phyloP scores from a whole-genome alignment of 35 echinoderm and acorn worm species.

The Lytechinus variegatus region DNA sequence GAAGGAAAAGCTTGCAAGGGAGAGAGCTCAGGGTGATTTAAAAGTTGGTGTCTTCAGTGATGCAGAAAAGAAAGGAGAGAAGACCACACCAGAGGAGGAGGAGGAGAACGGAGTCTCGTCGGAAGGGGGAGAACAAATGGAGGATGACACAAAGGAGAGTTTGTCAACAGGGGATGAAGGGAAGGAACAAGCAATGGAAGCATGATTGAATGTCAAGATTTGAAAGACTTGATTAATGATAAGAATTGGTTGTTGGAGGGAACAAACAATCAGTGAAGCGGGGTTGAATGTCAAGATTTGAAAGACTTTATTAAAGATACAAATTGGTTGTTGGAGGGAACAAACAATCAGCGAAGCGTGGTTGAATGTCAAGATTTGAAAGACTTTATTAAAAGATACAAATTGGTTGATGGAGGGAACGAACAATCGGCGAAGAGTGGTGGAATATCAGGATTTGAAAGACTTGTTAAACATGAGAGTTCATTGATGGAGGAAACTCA shows the following conservation, averaged over 20 bases:
- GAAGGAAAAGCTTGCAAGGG: constrained; percentile 21
- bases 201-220: neutral
- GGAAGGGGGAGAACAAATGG: neutral
- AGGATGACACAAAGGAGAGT: constrained; percentile 18
- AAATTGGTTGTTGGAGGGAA: too few relatives aligned
- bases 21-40: constrained; percentile 13
- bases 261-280: neutral
- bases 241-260: neutral
- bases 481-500: too few relatives aligned
- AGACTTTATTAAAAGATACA: too few relatives aligned
- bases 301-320: too few relatives aligned
- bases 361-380: too few relatives aligned
- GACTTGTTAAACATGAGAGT: too few relatives aligned
- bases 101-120: neutral
- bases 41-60: constrained; percentile 37
- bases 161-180: neutral
- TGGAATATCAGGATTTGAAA: too few relatives aligned
- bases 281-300: too few relatives aligned
- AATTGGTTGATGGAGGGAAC: too few relatives aligned
- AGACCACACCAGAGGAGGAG: neutral
- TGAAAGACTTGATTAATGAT: too few relatives aligned
- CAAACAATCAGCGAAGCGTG: too few relatives aligned
- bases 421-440: too few relatives aligned
- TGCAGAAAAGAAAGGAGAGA: neutral
- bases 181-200: neutral